Evolutionary conservation across 2,113 vertebrate species (phyloP), one percentile per base, ranked within the genome.

Genomic region (Bambusicola thoracicus): DNA sequence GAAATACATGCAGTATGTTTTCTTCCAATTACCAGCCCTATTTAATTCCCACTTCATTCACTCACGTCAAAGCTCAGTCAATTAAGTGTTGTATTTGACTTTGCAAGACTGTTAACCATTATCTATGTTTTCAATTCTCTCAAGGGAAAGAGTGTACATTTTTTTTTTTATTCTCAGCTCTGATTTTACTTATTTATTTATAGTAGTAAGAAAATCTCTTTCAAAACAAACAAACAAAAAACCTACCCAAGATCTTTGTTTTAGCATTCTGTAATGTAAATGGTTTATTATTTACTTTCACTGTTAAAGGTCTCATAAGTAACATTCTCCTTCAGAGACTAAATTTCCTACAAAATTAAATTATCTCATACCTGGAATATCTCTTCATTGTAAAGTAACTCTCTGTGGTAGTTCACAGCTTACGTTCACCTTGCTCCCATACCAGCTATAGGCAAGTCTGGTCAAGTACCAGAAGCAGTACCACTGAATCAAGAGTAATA

Each of bases 41-140:
- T 90, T 90, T 90, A 17, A 41, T 67, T 74, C 53, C 90, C 49
- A 41, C 25, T 87, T 92, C 76, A 82, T 87, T 81, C 92, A 78
- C 90, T 61, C 22, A 56, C 13, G 51, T 59, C 29, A 21, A 19
- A 65, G 41, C 16, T 90, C 55, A 83, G 61, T 65, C 46, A 85
- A 59, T 34, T 80, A 91, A 85, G 67, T 56, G 10, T 22, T 80
- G 19, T 63, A 59, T 67, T 18, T 75, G 24, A 2, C 14, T 87
- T 80, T 55, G 30, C 16, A 91, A 73, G 40, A 69, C 19, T 72
- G 16, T 38, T 41, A 58, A 3, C 11, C 41, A 58, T 13, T 4
- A 3, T 8, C 9, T 2, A 40, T 6, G 7, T 46, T 87, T 94
- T 87, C 49, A 89, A 25, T 58, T 6, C 44, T 34, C 24, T 66